phyloP scores from a whole-genome alignment of 2,113 vertebrate species.

The Agapornis roseicollis region DNA sequence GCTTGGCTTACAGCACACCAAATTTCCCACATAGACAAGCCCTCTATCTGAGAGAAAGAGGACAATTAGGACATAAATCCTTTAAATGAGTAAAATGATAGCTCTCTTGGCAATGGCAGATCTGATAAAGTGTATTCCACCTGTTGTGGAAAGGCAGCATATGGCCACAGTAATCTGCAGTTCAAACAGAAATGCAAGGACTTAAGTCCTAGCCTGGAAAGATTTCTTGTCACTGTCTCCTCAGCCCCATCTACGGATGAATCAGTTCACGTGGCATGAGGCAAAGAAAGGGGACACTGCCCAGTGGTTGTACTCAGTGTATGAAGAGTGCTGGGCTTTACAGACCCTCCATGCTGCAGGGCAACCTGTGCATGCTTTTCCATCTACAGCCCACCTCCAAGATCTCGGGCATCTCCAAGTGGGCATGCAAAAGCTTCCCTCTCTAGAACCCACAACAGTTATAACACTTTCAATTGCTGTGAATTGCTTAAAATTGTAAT shows the following conservation, averaged over 20 bases:
- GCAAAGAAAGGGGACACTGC: not conserved
- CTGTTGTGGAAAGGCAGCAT: slow-evolving; percentile 57
- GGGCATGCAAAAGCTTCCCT: not conserved
- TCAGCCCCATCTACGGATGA: not conserved
- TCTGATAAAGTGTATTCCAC: slow-evolving; percentile 58
- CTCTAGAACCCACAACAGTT: not conserved
- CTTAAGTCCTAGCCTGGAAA: slow-evolving; percentile 17
- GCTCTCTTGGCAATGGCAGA: slow-evolving; percentile 46
- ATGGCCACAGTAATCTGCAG: slow-evolving; percentile 41
- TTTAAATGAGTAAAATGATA: slow-evolving; percentile 58
- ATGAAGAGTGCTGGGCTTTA: not conserved
- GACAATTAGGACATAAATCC: slow-evolving; percentile 52
- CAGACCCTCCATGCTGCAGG: fast-evolving
- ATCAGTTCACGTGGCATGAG: not conserved
- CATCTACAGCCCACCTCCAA: not conserved
- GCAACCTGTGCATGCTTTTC: not conserved
- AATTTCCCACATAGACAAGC: slow-evolving; percentile 25
- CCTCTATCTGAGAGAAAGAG: not conserved
- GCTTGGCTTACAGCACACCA: slow-evolving; percentile 13
- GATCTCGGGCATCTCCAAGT: not conserved
- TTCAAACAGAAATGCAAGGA: slow-evolving; percentile 30
- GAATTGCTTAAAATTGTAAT: not conserved
- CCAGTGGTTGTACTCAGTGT: not conserved
- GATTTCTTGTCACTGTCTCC: not conserved
- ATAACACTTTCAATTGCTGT: not conserved